These are phyloP conservation scores for Mantis religiosa DNA, from an alignment of 2,888 invertebrate species.

Conservation along the genomic window DNA sequence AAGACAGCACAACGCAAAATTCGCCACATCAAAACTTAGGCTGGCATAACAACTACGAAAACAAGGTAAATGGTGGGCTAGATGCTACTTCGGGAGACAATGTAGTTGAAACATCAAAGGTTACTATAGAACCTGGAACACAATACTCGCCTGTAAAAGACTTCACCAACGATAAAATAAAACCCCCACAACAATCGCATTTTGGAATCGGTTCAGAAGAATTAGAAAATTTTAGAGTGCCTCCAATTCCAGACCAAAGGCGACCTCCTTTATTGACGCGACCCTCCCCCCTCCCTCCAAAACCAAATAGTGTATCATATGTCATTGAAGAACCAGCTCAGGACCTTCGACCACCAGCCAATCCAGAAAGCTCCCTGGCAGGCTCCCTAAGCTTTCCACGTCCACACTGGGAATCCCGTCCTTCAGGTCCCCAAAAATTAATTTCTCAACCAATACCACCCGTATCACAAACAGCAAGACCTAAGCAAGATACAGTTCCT, in stretches of 20 bases:
- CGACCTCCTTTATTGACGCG: not conserved
- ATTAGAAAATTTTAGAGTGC: not conserved
- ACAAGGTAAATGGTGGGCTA: not conserved
- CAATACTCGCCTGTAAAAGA: not conserved
- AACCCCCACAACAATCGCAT: not conserved
- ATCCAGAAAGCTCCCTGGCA: not conserved
- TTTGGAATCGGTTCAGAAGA: not conserved
- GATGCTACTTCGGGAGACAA: not conserved
- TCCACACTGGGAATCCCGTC: not conserved
- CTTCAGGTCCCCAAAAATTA: not conserved
- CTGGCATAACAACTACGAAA: not conserved
- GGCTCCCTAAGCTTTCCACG: not conserved
- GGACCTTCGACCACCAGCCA: constrained; percentile 20
- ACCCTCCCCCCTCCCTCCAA: not conserved
- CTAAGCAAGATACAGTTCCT: constrained; percentile 12
- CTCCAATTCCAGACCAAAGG: not conserved
- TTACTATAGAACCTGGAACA: not conserved
- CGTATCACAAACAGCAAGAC: constrained; percentile 34
- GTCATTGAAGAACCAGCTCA: constrained; percentile 17
- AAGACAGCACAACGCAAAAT: not conserved
- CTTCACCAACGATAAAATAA: not conserved
- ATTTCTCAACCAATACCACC: constrained; percentile 14
- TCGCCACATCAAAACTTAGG: not conserved
- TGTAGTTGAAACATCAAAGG: not conserved
- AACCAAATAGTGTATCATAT: constrained; percentile 10